A percentile compares a stretch with the other conserved stretches of the same genome.
Evolutionary conservation across 2,797 vertebrate species (phyloP).

Genomic region (Microctenopoma stevenorrisi): DNA sequence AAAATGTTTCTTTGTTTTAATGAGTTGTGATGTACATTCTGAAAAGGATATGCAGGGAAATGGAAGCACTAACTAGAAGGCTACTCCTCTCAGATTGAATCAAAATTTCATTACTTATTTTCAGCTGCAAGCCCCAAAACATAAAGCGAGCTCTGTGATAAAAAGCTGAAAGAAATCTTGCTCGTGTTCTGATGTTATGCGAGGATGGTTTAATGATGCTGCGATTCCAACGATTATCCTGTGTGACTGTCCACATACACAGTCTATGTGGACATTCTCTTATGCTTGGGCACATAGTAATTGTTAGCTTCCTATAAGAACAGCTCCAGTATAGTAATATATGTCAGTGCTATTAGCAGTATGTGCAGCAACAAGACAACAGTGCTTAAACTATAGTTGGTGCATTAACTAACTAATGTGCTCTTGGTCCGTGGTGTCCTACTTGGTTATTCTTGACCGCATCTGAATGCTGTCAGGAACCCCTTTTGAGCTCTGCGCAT

Average conservation of each 20-base stretch:
- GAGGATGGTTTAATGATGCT: constrained; percentile 24
- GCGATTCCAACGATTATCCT: constrained; percentile 56
- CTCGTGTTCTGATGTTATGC: constrained; percentile 31
- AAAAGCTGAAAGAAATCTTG: constrained; percentile 20
- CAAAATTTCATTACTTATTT: constrained; percentile 18
- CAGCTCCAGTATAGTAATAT: constrained; percentile 25
- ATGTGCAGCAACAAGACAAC: constrained; percentile 23
- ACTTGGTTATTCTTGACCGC: constrained; percentile 65
- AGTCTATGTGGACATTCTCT: constrained; percentile 25
- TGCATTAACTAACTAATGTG: constrained; percentile 54
- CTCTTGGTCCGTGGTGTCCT: constrained; percentile 34
- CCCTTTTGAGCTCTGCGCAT: constrained; percentile 46
- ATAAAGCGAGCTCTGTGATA: constrained; percentile 17
- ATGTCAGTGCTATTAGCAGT: constrained; percentile 23
- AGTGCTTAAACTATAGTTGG: constrained; percentile 22
- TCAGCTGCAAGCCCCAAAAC: constrained; percentile 13
- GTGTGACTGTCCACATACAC: constrained; percentile 30
- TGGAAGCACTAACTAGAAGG: constrained; percentile 21
- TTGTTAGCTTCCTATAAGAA: constrained; percentile 34
- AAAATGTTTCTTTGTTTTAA: constrained; percentile 50
- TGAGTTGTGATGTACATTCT: constrained; percentile 40
- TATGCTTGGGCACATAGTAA: constrained; percentile 30
- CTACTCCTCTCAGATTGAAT: constrained; percentile 26
- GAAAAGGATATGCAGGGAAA: constrained; percentile 17
- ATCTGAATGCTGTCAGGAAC: constrained; percentile 54